Conservation (phyloP, 2,113 vertebrate genomes). For the Callopanchax toddi region DNA sequence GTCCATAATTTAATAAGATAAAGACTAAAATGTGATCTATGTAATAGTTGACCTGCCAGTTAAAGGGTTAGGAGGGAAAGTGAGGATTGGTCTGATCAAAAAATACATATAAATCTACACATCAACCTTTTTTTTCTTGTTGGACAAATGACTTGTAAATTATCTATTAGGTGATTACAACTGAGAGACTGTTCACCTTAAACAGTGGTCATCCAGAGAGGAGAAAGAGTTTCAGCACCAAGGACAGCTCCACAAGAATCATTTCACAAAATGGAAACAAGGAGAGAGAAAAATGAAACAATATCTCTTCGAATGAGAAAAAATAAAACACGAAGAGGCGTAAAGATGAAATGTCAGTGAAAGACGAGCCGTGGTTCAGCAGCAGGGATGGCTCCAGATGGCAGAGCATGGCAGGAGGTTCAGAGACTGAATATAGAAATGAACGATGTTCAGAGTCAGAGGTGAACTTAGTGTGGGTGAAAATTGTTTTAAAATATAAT, state of each 20-base stretch:
- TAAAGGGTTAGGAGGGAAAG: too few relatives aligned
- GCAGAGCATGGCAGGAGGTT: background rate
- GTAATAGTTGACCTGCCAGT: too few relatives aligned
- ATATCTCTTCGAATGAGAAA: background rate
- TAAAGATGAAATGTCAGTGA: background rate
- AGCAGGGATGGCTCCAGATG: constrained; percentile 26
- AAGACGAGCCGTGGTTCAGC: constrained; percentile 9
- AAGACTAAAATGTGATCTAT: too few relatives aligned
- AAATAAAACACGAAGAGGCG: constrained; percentile 3
- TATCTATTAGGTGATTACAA: too few relatives aligned
- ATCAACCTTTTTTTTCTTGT: too few relatives aligned
- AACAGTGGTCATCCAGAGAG: background rate
- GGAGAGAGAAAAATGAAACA: background rate
- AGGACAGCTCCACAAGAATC: background rate
- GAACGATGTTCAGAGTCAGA: background rate
- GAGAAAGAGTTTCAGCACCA: background rate
- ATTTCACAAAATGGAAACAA: background rate
- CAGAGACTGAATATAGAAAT: background rate
- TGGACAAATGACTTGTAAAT: too few relatives aligned
- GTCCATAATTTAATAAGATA: too few relatives aligned
- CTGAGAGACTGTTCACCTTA: background rate
- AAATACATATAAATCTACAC: too few relatives aligned
- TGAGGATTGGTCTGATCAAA: too few relatives aligned
- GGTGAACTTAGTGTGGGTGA: background rate
- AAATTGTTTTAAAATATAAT: too few relatives aligned